Evolutionary conservation across 2,797 vertebrate species (phyloP).

Genomic region (Betta splendens): DNA sequence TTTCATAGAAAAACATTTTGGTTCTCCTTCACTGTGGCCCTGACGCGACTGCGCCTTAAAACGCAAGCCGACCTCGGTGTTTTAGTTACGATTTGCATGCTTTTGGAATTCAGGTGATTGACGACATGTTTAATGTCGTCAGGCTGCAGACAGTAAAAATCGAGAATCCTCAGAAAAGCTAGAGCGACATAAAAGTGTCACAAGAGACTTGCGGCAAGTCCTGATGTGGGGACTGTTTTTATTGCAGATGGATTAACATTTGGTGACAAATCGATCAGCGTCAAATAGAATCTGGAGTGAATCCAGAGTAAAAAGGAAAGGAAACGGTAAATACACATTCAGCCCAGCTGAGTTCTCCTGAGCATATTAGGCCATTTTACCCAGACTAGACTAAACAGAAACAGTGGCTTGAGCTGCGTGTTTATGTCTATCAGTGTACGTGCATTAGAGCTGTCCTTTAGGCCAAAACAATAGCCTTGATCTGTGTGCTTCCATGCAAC

Average conservation of each 20-base stretch:
- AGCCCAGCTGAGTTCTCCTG: background rate
- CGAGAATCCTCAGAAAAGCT: conserved; percentile 11
- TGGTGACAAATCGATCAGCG: conserved; percentile 27
- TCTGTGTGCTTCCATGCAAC: too few relatives aligned
- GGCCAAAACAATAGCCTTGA: too few relatives aligned
- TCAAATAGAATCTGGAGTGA: conserved; percentile 5
- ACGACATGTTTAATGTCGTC: conserved; percentile 41
- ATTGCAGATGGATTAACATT: conserved; percentile 20
- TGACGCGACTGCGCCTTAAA: conserved; percentile 8
- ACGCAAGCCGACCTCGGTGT: conserved; percentile 11
- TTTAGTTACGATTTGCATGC: conserved; percentile 2
- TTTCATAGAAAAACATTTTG: conserved; percentile 47
- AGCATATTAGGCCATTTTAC: background rate
- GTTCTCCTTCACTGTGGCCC: conserved; percentile 20
- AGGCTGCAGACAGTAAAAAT: conserved; percentile 40
- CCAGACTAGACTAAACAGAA: conserved; percentile 45
- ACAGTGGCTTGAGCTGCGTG: background rate
- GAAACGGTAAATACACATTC: background rate
- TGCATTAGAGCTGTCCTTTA: too few relatives aligned
- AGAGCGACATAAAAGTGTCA: conserved; percentile 40
- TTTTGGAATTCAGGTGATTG: conserved; percentile 20
- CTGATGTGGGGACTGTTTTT: conserved; percentile 24
- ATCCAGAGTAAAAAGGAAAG: conserved; percentile 9
- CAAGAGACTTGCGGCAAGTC: conserved; percentile 34
- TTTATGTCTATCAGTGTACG: conserved; percentile 6